These are phyloP conservation scores for Oceanites oceanicus DNA, from an alignment of 2,113 vertebrate species.

Conservation along the genomic window DNA sequence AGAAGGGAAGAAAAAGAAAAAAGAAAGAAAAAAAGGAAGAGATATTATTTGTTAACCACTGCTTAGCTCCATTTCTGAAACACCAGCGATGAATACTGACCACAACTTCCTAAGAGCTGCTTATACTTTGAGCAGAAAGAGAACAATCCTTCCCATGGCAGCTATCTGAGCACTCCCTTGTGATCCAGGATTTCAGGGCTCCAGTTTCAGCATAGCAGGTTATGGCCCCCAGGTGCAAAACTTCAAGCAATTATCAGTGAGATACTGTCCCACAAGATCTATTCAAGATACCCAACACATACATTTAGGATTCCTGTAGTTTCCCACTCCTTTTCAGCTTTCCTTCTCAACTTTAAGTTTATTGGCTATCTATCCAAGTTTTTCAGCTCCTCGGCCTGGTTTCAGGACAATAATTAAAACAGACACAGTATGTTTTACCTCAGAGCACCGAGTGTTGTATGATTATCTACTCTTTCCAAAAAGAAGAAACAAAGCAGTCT, in stretches of 20 bases:
- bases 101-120: background rate
- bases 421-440: background rate
- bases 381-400: background rate
- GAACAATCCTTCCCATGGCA: background rate
- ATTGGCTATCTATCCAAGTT: background rate
- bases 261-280: background rate
- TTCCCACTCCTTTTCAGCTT: background rate
- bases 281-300: background rate
- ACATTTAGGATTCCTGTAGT: background rate
- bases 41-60: background rate
- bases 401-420: background rate
- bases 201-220: background rate
- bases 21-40: background rate
- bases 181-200: background rate
- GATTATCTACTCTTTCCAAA: background rate
- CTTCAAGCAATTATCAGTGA: background rate
- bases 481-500: background rate
- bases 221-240: background rate
- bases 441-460: background rate
- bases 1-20: background rate
- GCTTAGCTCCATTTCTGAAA: background rate
- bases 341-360: background rate
- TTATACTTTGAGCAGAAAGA: background rate
- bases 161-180: background rate
- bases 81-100: background rate